Percentiles rank a stretch among this genome's conserved stretches.
These are phyloP conservation scores for Metellina segmentata DNA, from an alignment of 2,888 invertebrate species.

Conservation along the genomic window DNA sequence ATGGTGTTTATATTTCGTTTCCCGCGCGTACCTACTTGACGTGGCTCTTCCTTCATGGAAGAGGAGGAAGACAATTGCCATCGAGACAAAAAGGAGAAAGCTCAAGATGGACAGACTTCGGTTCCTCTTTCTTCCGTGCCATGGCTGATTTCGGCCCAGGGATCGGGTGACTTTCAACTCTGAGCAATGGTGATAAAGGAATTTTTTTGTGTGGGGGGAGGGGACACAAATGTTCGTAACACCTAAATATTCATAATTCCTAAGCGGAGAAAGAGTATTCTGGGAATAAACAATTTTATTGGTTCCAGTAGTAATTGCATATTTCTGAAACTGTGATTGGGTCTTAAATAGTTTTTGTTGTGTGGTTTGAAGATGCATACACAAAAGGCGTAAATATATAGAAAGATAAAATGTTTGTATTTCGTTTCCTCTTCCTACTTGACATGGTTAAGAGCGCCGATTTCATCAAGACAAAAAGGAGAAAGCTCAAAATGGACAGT, in stretches of 20 bases:
- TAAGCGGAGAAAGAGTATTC: neutral
- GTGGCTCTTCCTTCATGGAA: conserved; percentile 38
- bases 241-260: too few relatives aligned
- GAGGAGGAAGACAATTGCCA: conserved; percentile 37
- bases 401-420: neutral
- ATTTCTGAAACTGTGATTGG: neutral
- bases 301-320: neutral
- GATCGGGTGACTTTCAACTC: neutral
- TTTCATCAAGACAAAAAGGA: neutral
- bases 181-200: neutral
- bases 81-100: conserved; percentile 34
- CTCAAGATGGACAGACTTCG: neutral
- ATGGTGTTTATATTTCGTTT: conserved; percentile 75
- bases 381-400: too few relatives aligned
- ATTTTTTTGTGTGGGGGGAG: neutral
- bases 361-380: too few relatives aligned
- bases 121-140: neutral
- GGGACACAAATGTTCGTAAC: neutral
- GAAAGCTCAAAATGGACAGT: neutral
- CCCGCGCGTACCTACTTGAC: conserved; percentile 68
- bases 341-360: too few relatives aligned
- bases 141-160: neutral
- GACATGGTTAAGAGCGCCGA: neutral
- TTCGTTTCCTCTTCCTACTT: neutral
- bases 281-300: neutral